These are phyloP conservation scores for Sylvia atricapilla DNA, from an alignment of 2,113 vertebrate species.

Conservation along the genomic window DNA sequence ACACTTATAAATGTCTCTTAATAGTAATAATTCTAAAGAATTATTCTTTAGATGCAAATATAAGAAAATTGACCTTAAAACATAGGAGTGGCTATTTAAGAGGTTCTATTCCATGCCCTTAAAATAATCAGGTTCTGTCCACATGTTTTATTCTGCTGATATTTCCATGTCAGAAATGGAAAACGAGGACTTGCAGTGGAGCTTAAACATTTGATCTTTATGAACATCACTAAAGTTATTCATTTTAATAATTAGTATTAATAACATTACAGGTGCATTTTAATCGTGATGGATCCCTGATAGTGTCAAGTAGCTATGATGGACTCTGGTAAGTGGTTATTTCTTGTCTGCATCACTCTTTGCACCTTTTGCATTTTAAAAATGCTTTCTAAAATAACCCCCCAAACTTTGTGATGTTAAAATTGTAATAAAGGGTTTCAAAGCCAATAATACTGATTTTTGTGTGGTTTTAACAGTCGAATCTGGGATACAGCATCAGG, in stretches of 20 bases:
- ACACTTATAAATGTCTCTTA: background rate
- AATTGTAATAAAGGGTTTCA: background rate
- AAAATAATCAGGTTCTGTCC: background rate
- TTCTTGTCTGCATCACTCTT: background rate
- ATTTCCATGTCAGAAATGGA: background rate
- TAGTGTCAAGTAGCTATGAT: conserved; percentile 98
- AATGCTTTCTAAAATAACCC: background rate
- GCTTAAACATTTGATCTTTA: background rate
- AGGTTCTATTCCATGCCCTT: background rate
- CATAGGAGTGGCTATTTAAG: fast-evolving
- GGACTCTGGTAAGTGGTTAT: conserved; percentile 88
- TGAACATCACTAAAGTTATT: background rate
- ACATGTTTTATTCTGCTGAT: background rate
- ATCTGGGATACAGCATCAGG: conserved; percentile 99
- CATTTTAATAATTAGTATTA: fast-evolving
- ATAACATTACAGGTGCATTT: conserved; percentile 87
- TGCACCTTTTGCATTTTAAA: background rate
- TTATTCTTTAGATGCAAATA: background rate
- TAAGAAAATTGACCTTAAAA: background rate
- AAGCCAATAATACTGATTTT: background rate
- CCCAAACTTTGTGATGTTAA: background rate
- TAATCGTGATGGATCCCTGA: conserved; percentile 96
- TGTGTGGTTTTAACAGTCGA: conserved; percentile 73
- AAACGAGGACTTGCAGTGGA: background rate
- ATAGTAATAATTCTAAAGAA: background rate